Conservation (phyloP, 2,888 invertebrate species). For the Tenthredo mesomela region DNA sequence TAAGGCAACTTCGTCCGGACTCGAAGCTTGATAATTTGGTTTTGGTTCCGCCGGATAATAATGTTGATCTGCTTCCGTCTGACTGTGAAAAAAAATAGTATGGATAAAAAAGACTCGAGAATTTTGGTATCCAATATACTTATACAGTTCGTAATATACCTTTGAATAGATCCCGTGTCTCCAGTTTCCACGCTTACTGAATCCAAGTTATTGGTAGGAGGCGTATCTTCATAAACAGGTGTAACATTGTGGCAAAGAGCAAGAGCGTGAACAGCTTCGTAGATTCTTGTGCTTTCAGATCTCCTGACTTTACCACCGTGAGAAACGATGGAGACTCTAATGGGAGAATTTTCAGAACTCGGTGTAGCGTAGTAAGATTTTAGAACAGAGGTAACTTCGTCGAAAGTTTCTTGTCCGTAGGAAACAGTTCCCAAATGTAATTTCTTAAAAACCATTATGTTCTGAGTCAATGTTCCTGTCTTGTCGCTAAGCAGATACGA, state of each 20-base stretch:
- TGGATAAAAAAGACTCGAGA: too few relatives aligned
- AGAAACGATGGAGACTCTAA: constrained; percentile 59
- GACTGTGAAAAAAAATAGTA: constrained; percentile 61
- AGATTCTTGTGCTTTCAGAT: constrained; percentile 87
- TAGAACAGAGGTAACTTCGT: constrained; percentile 82
- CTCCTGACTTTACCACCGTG: constrained; percentile 81
- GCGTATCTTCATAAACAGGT: constrained; percentile 90
- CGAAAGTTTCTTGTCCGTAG: constrained; percentile 92
- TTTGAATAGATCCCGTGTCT: constrained; percentile 74
- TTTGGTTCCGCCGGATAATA: constrained; percentile 73
- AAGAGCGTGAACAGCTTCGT: constrained; percentile 95
- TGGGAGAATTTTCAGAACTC: constrained; percentile 66
- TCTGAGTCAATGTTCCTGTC: constrained; percentile 98
- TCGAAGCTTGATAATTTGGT: constrained; percentile 85
- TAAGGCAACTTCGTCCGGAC: constrained; percentile 88
- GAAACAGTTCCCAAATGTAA: constrained; percentile 96
- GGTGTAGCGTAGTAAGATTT: constrained; percentile 67
- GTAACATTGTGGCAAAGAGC: constrained; percentile 99
- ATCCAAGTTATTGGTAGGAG: constrained; percentile 67
- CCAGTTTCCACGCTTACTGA: constrained; percentile 73
- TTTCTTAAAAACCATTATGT: constrained; percentile 99
- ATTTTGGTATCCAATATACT: not conserved
- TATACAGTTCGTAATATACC: constrained; percentile 60
- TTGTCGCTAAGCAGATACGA: constrained; percentile 98
- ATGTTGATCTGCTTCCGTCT: constrained; percentile 82